phyloP scores from a whole-genome alignment of 2,113 vertebrate genomes.

The Phoenicopterus ruber region DNA sequence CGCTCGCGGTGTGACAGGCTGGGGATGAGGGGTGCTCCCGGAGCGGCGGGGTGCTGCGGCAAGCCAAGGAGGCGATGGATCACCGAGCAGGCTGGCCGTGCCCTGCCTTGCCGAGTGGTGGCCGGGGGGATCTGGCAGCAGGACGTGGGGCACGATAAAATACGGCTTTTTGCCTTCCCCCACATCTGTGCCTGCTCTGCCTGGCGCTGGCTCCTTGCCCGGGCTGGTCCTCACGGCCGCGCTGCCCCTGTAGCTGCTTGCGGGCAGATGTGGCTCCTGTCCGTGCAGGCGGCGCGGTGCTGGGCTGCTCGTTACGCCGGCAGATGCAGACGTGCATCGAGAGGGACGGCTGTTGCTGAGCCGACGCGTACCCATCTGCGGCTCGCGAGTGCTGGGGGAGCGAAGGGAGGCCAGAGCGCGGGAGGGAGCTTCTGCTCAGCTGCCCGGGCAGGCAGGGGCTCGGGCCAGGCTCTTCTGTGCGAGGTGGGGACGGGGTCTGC shows the following conservation, averaged over 20 bases:
- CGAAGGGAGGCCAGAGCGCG: not conserved
- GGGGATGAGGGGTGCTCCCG: not conserved
- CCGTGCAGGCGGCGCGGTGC: not conserved
- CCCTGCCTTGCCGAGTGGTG: not conserved
- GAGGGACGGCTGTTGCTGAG: not conserved
- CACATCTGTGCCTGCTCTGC: not conserved
- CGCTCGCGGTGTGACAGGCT: rapidly evolving
- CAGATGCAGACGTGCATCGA: not conserved
- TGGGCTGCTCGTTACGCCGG: not conserved
- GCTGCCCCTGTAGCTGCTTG: not conserved
- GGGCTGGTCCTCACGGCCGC: not conserved
- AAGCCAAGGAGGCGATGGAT: not conserved
- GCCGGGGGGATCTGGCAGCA: not conserved
- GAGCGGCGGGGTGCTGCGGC: not conserved
- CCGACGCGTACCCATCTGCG: not conserved
- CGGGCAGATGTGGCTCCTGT: not conserved
- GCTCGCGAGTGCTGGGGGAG: not conserved
- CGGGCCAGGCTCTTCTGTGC: not conserved
- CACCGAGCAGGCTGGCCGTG: constrained; percentile 12
- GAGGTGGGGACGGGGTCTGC: not conserved
- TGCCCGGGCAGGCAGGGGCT: not conserved
- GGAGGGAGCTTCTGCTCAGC: not conserved
- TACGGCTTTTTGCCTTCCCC: not conserved
- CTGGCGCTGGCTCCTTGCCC: not conserved
- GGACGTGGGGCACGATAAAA: not conserved